phyloP scores from a whole-genome alignment of 2,797 vertebrate species.

The Huso huso region DNA sequence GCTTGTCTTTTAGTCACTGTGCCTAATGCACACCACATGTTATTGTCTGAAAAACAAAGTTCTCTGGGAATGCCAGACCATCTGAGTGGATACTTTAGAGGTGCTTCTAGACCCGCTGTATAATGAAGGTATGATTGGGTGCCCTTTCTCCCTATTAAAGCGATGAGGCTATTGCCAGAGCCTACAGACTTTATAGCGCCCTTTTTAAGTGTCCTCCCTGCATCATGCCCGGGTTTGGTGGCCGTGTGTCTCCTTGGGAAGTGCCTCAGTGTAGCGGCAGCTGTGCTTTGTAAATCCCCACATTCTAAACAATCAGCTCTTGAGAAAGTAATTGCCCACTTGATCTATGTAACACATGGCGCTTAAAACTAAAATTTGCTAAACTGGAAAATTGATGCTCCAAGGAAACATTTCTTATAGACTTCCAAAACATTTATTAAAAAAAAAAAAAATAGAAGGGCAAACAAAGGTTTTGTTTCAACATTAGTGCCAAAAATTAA shows the following conservation, averaged over 20 bases:
- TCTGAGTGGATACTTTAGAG: conserved; percentile 14
- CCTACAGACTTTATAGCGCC: too few relatives aligned
- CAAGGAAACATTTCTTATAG: conserved; percentile 19
- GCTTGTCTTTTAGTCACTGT: conserved; percentile 51
- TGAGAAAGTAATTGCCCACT: conserved; percentile 32
- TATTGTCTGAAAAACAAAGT: conserved; percentile 25
- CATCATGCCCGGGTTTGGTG: neutral
- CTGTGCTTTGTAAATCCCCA: conserved; percentile 23
- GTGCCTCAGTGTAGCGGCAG: conserved; percentile 17
- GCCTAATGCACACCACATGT: conserved; percentile 71
- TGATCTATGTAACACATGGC: conserved; percentile 28
- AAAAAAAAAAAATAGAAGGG: conserved; percentile 13
- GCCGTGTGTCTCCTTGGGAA: neutral
- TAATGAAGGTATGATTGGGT: too few relatives aligned
- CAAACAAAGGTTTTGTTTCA: conserved; percentile 13
- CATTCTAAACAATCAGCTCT: conserved; percentile 24
- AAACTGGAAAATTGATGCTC: conserved; percentile 13
- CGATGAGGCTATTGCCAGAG: too few relatives aligned
- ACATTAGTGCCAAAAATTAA: conserved; percentile 14
- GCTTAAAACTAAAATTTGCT: conserved; percentile 24
- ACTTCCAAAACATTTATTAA: conserved; percentile 20
- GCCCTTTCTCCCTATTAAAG: too few relatives aligned
- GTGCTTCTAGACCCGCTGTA: too few relatives aligned
- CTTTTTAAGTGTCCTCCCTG: too few relatives aligned
- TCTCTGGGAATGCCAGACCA: neutral